Evolutionary conservation across 2,113 vertebrate genomes (phyloP).

Genomic region (Neodon shergylaensis): DNA sequence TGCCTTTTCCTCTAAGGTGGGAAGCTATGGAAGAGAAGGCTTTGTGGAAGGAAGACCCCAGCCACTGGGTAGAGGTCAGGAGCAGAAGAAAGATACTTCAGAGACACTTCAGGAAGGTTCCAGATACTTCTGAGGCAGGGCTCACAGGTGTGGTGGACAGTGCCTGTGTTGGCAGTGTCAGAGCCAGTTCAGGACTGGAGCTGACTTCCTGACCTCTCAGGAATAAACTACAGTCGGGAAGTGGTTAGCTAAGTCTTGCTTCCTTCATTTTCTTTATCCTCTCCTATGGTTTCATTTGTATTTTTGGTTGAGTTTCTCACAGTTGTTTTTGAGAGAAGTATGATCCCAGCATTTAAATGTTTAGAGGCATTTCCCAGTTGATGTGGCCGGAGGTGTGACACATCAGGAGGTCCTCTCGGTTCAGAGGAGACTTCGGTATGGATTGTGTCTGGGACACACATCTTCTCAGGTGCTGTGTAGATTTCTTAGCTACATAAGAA

Average conservation of each 20-base stretch:
- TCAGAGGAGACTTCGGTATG: not conserved
- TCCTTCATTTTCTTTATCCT: slow-evolving; percentile 42
- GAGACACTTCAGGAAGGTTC: slow-evolving; percentile 33
- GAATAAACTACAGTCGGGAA: slow-evolving; percentile 5
- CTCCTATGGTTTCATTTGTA: not conserved
- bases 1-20: not conserved
- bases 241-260: not conserved
- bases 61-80: not conserved
- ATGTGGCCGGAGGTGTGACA: not conserved
- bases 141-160: not conserved
- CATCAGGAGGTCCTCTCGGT: not conserved
- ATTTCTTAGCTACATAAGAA: not conserved
- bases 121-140: not conserved
- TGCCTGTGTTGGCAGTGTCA: slow-evolving; percentile 23
- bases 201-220: slow-evolving; percentile 21
- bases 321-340: not conserved
- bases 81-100: not conserved
- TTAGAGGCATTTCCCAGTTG: not conserved
- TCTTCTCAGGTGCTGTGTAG: slow-evolving; percentile 2
- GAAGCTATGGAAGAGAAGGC: not conserved
- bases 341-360: not conserved
- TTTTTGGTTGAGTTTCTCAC: not conserved
- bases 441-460: too few species aligned
- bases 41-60: not conserved
- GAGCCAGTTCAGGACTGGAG: not conserved